Base-by-base conservation (phyloP, 2,888 invertebrate genomes). In the Neoascia interrupta region DNA sequence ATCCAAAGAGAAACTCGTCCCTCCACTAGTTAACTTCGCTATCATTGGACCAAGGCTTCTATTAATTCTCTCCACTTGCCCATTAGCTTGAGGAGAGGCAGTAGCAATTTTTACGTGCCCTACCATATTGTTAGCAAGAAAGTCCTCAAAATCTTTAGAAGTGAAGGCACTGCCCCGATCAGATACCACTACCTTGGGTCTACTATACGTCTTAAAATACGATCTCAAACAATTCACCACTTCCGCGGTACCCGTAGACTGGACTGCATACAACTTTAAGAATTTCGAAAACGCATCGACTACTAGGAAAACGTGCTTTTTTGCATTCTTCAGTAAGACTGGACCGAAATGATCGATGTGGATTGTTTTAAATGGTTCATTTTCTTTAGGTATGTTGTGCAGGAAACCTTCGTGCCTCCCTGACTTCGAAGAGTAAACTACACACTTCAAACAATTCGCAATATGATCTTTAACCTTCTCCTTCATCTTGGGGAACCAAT, bases 361-460 rank as follows among this genome's bases (percentile, higher is more conserved):
- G n/a, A n/a, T n/a, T n/a, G n/a, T n/a, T n/a, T n/a, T n/a, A n/a
- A n/a, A n/a, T n/a, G 76, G 15, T 5, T 82, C 61, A 5, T 82
- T n/a, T n/a, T n/a, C 83, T 43, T 84, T 85, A 3, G 64, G 80
- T 5, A 85, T 83, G 16, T 75, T 69, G 23, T 84, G 81, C 5
- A 86, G 39, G 6, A 74, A 79, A 4, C 84, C 84, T 64, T 84
- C 84, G 5, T 8, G n/a, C 43, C 49, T 74, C 0, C 80, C 80
- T 2, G 4, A 19, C 10, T 41, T 28, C 3, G 47, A 5, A 15
- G 63, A 68, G 21, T 47, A 80, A 6, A 49, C 49, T 21, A 72
- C 56, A 23, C 68, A 80, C 13, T 68, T 73, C 15, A 51, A 21
- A 10, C 60, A 79, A 43, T 72, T 66, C 4, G 41, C 23, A 8